A percentile compares a stretch with the other conserved stretches of the same genome.
Evolutionary conservation across 1,140 invertebrate genomes (phyloP).

Genomic region (Drosophila trapezifrons): DNA sequence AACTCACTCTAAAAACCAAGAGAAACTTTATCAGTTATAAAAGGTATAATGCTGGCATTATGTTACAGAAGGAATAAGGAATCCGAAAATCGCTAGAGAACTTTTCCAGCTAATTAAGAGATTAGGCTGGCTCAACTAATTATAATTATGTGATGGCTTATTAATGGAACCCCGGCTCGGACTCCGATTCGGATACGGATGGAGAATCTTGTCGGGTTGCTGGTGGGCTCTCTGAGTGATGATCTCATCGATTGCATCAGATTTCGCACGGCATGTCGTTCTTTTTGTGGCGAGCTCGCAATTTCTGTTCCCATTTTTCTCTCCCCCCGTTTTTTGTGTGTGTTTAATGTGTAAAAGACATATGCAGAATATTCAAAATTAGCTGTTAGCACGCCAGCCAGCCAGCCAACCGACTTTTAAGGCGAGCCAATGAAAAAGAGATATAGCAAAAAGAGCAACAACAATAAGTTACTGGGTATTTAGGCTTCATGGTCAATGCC

Average conservation of each 20-base stretch:
- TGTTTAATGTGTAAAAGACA: slow-evolving; percentile 58
- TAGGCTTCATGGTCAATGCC: slow-evolving; percentile 59
- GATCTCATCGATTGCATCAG: slow-evolving; percentile 82
- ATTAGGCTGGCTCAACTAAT: slow-evolving; percentile 37
- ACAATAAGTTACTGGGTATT: slow-evolving; percentile 22
- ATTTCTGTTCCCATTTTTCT: slow-evolving; percentile 53
- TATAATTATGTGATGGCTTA: slow-evolving; percentile 55
- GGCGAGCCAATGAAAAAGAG: slow-evolving; percentile 53
- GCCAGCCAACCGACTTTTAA: slow-evolving; percentile 48
- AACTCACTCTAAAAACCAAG: not conserved
- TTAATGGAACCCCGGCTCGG: slow-evolving; percentile 40
- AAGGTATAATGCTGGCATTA: not conserved
- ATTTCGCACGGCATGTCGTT: slow-evolving; percentile 77
- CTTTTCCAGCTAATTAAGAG: slow-evolving; percentile 27
- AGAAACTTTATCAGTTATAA: not conserved
- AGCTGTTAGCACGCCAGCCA: slow-evolving; percentile 65
- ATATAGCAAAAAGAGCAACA: too few relatives aligned
- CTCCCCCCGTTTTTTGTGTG: slow-evolving; percentile 22
- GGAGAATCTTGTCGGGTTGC: slow-evolving; percentile 42
- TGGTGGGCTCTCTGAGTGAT: slow-evolving; percentile 48
- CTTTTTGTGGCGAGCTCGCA: slow-evolving; percentile 61
- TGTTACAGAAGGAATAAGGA: not conserved
- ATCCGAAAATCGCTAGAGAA: not conserved
- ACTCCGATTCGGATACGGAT: slow-evolving; percentile 39
- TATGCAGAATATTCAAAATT: slow-evolving; percentile 77